Evolutionary conservation across 1,140 invertebrate species (phyloP).

Genomic region (Pseudoatta argentina): DNA sequence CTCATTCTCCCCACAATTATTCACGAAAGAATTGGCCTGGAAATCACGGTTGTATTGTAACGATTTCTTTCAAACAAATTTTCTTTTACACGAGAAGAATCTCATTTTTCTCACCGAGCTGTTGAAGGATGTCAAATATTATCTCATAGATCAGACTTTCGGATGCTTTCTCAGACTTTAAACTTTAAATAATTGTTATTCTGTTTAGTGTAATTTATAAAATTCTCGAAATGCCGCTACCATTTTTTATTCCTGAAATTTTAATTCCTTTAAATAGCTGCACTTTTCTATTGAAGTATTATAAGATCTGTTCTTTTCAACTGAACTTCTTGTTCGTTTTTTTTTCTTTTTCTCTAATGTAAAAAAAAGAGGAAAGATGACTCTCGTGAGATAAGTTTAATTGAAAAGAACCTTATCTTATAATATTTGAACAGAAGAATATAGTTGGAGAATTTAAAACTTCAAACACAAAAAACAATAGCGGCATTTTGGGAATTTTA

Average conservation of each 20-base stretch:
- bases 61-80: constrained; percentile 11
- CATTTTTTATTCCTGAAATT: background rate
- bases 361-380: too few relatives aligned
- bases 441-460: background rate
- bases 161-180: background rate
- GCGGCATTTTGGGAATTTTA: background rate
- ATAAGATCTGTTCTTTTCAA: too few relatives aligned
- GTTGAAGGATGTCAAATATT: background rate
- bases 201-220: background rate
- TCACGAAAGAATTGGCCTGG: constrained; percentile 3
- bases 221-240: background rate
- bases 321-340: too few relatives aligned
- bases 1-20: background rate
- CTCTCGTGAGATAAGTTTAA: too few relatives aligned
- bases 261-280: background rate
- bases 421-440: background rate
- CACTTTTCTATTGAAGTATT: background rate
- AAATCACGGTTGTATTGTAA: background rate
- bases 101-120: background rate
- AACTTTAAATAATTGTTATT: background rate
- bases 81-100: background rate
- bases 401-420: too few relatives aligned
- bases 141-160: background rate
- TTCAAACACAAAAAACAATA: background rate
- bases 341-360: too few relatives aligned